Base-by-base conservation (phyloP, 1,140 invertebrate genomes). In the Papilio polyxenes region DNA sequence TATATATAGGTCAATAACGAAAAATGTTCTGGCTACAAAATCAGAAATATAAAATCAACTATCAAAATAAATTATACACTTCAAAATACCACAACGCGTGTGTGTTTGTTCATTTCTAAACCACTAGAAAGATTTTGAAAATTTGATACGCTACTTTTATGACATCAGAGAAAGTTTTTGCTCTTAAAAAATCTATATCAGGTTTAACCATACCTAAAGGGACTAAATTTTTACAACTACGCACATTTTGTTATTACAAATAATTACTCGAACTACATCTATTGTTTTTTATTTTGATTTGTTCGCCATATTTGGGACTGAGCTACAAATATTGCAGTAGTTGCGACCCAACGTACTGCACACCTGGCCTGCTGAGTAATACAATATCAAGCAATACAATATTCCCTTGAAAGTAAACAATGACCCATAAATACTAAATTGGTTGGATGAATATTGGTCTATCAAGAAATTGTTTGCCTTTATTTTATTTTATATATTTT, bases 1-100 rank as follows among this genome's bases (percentile, higher is more conserved):
- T 23, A 79, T 9, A 80, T 48, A 65, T 80, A 80, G 78, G 59
- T 80, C 78, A 80, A 80, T 23, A 11, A 49, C 23, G 37, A 49
- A 79, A 44, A 53, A 9, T 79, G 15, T 17, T 31, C 37, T 15
- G 31, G 49, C 20, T 72, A 2, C 48, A 76, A 76, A 23, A 51
- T 76, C 7, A 7, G 17, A 59, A 59, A 59, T 59, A 59, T 7
- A 59, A 59, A 59, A 3, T 44, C 15, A 51, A n/a, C 17, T 53
- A 59, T 59, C 7, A n/a, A 51, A 10, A 51, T 51, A 10, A 51
- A 51, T 1, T 9, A 11, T 9, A 51, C 3, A 51, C 10, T 11
- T 11, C 9, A 51, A 9, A 13, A 51, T 3, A 51, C 2, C 3
- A 51, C 4, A 17, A 17, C 4, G 51, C 5, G 13, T 53, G 15